These are phyloP conservation scores for Nesospiza acunhae DNA, from an alignment of 2,113 vertebrate species.

Conservation along the genomic window DNA sequence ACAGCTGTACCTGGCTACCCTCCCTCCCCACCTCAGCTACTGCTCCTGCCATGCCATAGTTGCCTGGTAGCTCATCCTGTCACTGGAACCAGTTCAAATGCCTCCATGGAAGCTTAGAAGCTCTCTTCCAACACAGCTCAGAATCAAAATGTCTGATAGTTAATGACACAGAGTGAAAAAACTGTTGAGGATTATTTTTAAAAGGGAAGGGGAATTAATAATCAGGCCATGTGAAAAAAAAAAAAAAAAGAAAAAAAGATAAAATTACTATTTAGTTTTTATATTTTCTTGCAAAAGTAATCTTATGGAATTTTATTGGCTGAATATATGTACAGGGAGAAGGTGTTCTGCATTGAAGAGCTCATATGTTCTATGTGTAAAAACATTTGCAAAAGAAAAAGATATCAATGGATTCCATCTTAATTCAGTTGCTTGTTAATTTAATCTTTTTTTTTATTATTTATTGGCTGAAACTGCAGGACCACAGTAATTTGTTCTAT, in stretches of 20 bases:
- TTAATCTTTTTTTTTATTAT: not conserved
- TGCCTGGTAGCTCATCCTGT: not conserved
- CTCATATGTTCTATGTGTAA: not conserved
- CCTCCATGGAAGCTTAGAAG: not conserved
- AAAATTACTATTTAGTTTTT: not conserved
- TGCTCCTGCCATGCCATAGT: not conserved
- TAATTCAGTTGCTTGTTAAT: slow-evolving; percentile 24
- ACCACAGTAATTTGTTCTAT: slow-evolving; percentile 11
- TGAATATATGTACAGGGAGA: not conserved
- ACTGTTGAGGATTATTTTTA: not conserved
- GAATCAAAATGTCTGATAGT: not conserved
- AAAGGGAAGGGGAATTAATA: not conserved
- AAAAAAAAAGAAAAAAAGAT: not conserved
- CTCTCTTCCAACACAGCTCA: not conserved
- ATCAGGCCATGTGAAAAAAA: not conserved
- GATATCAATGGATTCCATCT: not conserved
- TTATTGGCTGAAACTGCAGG: not conserved
- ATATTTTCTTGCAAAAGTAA: not conserved
- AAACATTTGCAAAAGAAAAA: not conserved
- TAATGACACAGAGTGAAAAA: not conserved
- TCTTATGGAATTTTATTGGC: not conserved
- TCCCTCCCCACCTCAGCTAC: not conserved
- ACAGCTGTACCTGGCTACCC: not conserved
- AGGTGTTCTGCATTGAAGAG: not conserved
- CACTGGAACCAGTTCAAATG: not conserved